phyloP scores from a whole-genome alignment of 2,888 invertebrate genomes.

The Acleris laterana region DNA sequence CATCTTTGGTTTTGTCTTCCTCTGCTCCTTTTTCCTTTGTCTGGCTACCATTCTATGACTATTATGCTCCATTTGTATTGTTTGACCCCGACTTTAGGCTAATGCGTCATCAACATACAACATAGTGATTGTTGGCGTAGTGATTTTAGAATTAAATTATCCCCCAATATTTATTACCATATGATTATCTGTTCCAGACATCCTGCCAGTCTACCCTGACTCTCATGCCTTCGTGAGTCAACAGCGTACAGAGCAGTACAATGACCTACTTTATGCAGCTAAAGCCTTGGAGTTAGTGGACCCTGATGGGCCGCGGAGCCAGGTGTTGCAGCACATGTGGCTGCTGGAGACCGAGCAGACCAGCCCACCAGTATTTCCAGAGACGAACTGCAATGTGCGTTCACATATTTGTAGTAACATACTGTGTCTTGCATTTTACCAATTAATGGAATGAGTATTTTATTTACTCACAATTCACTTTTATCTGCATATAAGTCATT shows the following conservation, averaged over 20 bases:
- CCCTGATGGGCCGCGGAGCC: slow-evolving; percentile 86
- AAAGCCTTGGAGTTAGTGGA: slow-evolving; percentile 87
- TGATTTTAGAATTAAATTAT: not conserved
- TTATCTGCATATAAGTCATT: too few species aligned
- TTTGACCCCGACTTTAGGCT: too few species aligned
- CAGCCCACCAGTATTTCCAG: slow-evolving; percentile 64
- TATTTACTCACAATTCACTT: too few species aligned
- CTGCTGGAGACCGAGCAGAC: slow-evolving; percentile 88
- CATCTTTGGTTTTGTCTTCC: too few species aligned
- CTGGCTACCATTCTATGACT: too few species aligned
- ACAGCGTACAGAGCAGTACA: slow-evolving; percentile 90
- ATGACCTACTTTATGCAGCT: slow-evolving; percentile 89
- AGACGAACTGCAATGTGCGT: slow-evolving; percentile 67
- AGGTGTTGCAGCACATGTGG: slow-evolving; percentile 92
- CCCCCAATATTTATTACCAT: not conserved
- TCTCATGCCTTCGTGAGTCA: slow-evolving; percentile 90
- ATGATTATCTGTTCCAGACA: slow-evolving; percentile 77
- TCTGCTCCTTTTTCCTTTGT: too few species aligned
- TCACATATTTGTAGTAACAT: not conserved
- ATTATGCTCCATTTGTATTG: too few species aligned
- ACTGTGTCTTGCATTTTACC: too few species aligned
- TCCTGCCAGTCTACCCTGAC: slow-evolving; percentile 90
- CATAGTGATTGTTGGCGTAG: too few species aligned
- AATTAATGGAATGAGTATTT: too few species aligned
- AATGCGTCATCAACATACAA: too few species aligned